Evolutionary conservation across 2,888 invertebrate genomes (phyloP).

Genomic region (Graphium colonna): DNA sequence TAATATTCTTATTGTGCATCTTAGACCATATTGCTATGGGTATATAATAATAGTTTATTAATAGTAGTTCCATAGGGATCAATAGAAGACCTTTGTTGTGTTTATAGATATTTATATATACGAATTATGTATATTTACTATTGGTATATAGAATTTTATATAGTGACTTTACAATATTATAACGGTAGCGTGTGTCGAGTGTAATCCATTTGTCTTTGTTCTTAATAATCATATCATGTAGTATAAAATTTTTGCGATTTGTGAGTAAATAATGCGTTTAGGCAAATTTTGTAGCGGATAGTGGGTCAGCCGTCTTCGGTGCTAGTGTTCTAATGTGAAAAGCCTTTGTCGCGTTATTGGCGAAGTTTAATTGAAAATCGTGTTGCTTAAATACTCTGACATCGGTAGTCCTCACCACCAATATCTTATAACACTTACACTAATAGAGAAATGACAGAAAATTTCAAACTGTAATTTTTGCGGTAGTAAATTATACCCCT

Average conservation of each 20-base stretch:
- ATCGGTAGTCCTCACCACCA: too few relatives aligned
- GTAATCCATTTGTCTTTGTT: constrained; percentile 21
- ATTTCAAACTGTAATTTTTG: too few relatives aligned
- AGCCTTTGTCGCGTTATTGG: too few relatives aligned
- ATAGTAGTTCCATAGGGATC: constrained; percentile 44
- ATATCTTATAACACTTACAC: too few relatives aligned
- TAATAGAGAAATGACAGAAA: too few relatives aligned
- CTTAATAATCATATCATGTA: constrained; percentile 15
- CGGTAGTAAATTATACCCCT: too few relatives aligned
- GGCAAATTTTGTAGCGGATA: background rate
- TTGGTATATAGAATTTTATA: constrained; percentile 43
- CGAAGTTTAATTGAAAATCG: too few relatives aligned
- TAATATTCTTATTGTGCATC: background rate
- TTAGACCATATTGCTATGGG: background rate
- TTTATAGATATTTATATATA: constrained; percentile 44
- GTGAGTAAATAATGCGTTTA: background rate
- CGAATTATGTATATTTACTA: constrained; percentile 28
- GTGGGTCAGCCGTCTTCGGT: background rate
- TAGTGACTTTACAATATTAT: constrained; percentile 40
- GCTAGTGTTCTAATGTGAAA: background rate
- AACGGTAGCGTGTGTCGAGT: constrained; percentile 22
- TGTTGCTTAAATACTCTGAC: too few relatives aligned
- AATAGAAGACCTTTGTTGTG: constrained; percentile 41
- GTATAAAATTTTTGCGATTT: constrained; percentile 7
- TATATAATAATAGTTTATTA: constrained; percentile 7